Base-by-base conservation (phyloP, 2,888 invertebrate species). In the Acrobasis repandana region DNA sequence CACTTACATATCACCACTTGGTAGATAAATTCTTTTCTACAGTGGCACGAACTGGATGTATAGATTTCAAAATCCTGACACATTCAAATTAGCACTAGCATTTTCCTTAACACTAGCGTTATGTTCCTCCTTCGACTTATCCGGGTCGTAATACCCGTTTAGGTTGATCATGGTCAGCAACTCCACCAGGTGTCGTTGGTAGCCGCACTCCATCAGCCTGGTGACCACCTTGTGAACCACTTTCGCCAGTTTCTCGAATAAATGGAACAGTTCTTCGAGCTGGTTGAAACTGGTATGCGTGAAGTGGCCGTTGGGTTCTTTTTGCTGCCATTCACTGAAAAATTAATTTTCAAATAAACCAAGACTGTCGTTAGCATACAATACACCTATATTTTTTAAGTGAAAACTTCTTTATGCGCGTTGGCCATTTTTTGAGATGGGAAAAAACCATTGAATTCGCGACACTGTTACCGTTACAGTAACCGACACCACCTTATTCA, bases 181-280 rank as follows among this genome's bases (percentile, higher is more conserved):
- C 67, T 95, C 95, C 33, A 93, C 91, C 46, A 95, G 78, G 78
- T 95, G 94, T 0, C 95, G 93, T 71, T 95, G 95, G 74, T 95
- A 95, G 0, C 95, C 95, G 66, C 93, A 93, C 65, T 93, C 94
- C 69, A 94, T 94, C 3, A 95, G 88, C 71, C 94, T 94, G 1
- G 92, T 91, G 9, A 94, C 80, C 1, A 94, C 93, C 76, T 94
- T 95, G 70, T 94, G 94, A 34, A 95, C 84, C 70, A 94, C 95
- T 43, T 93, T 88, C 20, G 94, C 91, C 14, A 93, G 80, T 69
- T 93, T 93, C 69, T 93, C 93, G 72, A 95, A 94, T 34, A 94
- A 86, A 69, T 93, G 89, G 74, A 94, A 95, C 68, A 95, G 79
- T 67, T 94, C 94, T 51, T 93, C 86, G 1, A 94, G 79, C 61